Base-by-base conservation (phyloP, 23 tunicate genomes). In the Corella eumyota region DNA sequence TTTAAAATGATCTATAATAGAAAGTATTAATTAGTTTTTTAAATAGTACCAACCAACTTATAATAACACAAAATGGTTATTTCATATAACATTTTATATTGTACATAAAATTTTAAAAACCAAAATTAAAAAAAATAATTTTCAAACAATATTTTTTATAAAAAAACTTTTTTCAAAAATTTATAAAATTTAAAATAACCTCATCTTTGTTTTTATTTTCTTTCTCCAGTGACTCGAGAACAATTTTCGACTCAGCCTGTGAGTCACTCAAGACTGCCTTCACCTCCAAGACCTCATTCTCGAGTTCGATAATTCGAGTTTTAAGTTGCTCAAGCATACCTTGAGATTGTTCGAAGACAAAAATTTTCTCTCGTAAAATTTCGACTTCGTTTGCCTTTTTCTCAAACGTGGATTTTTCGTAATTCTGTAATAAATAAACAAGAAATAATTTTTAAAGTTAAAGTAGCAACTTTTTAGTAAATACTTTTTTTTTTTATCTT, bases 211-310 rank as follows among this genome's bases (percentile, higher is more conserved):
- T 70, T 19, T 50, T 35, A 28, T 60, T 53, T 49, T 70, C 90
- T 49, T 74, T 58, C 45, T 90, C 97, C 58, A 90, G 32, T 36
- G 90, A 64, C 44, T 71, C 80, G 21, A 70, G 27, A 25, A 80
- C 87, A 44, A 77, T 64, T 62, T 71, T 76, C 36, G 81, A 60
- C 35, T 73, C 86, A 1, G 66, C 66, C 45, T 66, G 64, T 17
- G 77, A 66, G 30, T 83, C 93, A 6, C 38, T 76, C 61, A 82
- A 56, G 25, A 56, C 53, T 32, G 54, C 54, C n/a, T 75, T 50
- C 54, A 90, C 90, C 25, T 81, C 66, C 45, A 20, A 52, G 29
- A 77, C 57, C 35, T 77, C 79, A 2, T 58, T 56, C 45, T 85
- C 85, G 1, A 77, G 79, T 45, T 71, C 75, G 5, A 21, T 55